Evolutionary conservation across 2,113 vertebrate species (phyloP), one percentile per base, ranked within the genome.

Genomic region (Oncorhynchus keta): DNA sequence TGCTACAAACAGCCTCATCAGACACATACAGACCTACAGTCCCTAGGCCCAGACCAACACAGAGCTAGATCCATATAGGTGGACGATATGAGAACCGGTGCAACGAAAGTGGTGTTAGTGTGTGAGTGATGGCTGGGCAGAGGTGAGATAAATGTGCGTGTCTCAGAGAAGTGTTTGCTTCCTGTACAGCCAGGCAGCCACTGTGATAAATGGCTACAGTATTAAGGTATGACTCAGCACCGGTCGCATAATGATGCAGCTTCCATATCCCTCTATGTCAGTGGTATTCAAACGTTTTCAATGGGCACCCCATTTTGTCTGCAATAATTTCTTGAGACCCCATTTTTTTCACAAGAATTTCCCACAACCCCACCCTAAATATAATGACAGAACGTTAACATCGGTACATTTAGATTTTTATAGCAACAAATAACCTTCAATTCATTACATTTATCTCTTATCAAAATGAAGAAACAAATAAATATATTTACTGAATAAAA

Each of bases 121-220:
- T 57, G 55, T 57, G 55, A 57, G 55, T 20, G 20, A 57, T 57
- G 5, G 55, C 55, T 20, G 55, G 55, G 55, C 55, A 6, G 55
- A 57, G 55, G 20, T 57, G 55, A 62, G n/a, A 22, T 62, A 22
- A 11, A 62, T 24, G 59, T 62, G 59, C 14, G 3, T 3, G 59
- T 8, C 13, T 13, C n/a, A 16, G n/a, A 62, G 13, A 9, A 16
- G 59, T n/a, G 59, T 24, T 2, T 62, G 59, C 11, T 62, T n/a
- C 59, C 9, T 16, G 22, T n/a, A 57, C 14, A 45, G 39, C 39
- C 39, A 55, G 28, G 14, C 20, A 39, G 30, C 55, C 30, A 67
- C 13, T 13, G 24, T 73, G 72, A 73, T 62, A 39, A 73, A 62
- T 73, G 55, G 55, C 28, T 73, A 18, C 30, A 35, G 57, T 73